Evolutionary conservation across 2,113 vertebrate genomes (phyloP).

Genomic region (Mesocricetus auratus): DNA sequence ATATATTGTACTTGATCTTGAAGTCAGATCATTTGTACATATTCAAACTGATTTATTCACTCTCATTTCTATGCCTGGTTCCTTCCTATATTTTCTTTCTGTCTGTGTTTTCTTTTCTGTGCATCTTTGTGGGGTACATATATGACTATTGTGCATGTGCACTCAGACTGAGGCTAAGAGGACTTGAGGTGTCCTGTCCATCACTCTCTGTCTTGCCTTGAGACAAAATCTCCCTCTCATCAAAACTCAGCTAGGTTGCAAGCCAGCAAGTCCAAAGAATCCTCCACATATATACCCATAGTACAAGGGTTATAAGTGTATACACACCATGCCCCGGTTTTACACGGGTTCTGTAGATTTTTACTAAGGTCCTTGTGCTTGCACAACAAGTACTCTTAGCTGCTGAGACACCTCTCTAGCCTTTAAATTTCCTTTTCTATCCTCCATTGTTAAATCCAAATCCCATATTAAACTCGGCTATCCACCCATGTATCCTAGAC

Average conservation of each 20-base stretch:
- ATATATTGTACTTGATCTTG: background rate
- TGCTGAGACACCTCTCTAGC: background rate
- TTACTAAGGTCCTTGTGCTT: background rate
- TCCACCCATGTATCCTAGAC: background rate
- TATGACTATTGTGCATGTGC: background rate
- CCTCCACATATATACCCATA: too few relatives aligned
- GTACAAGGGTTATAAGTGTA: too few relatives aligned
- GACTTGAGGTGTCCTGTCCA: too few relatives aligned
- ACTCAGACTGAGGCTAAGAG: background rate
- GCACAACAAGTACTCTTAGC: background rate
- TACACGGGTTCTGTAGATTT: background rate
- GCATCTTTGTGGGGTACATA: too few relatives aligned
- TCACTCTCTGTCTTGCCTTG: background rate
- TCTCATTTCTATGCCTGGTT: background rate
- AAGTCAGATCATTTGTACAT: slow-evolving; percentile 23
- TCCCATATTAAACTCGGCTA: background rate
- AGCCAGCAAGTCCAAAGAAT: too few relatives aligned
- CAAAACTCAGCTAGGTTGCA: background rate
- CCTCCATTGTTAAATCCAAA: background rate
- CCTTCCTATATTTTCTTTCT: background rate
- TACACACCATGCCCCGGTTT: background rate
- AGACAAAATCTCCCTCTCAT: background rate
- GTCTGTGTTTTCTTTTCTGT: background rate
- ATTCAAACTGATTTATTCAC: background rate
- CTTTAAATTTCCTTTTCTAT: background rate